Evolutionary conservation across 2,113 vertebrate genomes (phyloP), one percentile per base, ranked within the genome.

Genomic region (Pseudois nayaur): DNA sequence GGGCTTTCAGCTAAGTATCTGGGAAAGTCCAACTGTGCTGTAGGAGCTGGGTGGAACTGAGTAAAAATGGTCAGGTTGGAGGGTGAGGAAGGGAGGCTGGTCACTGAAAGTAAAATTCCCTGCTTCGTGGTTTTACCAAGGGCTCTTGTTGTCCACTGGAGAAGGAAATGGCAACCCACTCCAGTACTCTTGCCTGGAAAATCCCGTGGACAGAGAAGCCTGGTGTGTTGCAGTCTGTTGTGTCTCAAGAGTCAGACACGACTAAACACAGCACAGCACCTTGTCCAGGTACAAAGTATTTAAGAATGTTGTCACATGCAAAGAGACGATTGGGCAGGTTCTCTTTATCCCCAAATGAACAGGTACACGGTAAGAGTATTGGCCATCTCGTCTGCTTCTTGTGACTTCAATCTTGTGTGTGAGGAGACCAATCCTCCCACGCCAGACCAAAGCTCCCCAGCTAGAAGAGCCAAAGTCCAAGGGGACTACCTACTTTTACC

Each of bases 241-340:
- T 74, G 67, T 74, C 67, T 74, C 67, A 74, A 74, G 67, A 40
- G 10, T 71, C 4, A 3, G n/a, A 23, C 67, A 40, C 1, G 0
- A 23, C 67, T 74, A 19, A 40, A 74, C 36, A 40, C 36, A 13
- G 36, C 36, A 74, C 10, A 74, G n/a, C 3, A 25, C 50, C 25
- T 43, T 74, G 40, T 85, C 83, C 36, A 89, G 54, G 82, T 60
- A 60, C 16, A 78, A 52, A 87, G 76, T 17, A 84, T 94, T 43
- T 16, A 91, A 86, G 64, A 82, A 91, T 33, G 13, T 31, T 50
- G 31, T 3, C 43, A 13, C 27, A 21, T 40, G 33, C 29, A 36
- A 86, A 31, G n/a, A 92, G 29, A 81, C 8, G 16, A 64, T 14
- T 54, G 16, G n/a, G 21, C 7, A 50, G 19, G 7, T 48, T 64